phyloP scores from a whole-genome alignment of 30 jellyfish, hydroid and myxozoan genomes.

The Catostylus mosaicus region DNA sequence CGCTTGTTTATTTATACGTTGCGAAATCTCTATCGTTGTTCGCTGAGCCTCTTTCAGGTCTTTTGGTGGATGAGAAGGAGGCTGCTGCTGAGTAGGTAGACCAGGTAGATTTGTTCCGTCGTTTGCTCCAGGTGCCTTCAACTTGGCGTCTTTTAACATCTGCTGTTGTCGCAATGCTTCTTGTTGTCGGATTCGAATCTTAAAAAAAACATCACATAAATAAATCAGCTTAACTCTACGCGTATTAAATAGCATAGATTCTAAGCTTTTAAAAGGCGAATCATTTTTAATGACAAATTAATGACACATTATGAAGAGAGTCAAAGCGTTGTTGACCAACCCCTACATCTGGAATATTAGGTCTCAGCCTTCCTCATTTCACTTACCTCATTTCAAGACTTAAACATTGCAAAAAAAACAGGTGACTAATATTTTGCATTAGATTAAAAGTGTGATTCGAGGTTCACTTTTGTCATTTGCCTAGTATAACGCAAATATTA shows the following conservation, averaged over 20 bases:
- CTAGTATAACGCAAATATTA: too few relatives aligned
- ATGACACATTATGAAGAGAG: too few relatives aligned
- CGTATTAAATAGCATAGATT: too few relatives aligned
- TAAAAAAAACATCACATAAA: background rate
- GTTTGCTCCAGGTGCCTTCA: conserved; percentile 27
- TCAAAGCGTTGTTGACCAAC: too few relatives aligned
- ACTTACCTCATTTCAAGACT: too few relatives aligned
- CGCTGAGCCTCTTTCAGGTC: conserved; percentile 39
- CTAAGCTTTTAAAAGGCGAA: background rate
- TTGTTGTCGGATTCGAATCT: conserved; percentile 89
- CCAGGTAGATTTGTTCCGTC: conserved; percentile 15
- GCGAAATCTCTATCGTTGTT: conserved; percentile 44
- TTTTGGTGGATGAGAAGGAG: conserved; percentile 30
- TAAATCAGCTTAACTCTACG: background rate
- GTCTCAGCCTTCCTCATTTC: too few relatives aligned
- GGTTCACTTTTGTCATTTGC: too few relatives aligned
- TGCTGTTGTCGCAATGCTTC: conserved; percentile 76
- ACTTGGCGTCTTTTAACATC: conserved; percentile 34
- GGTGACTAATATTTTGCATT: too few relatives aligned
- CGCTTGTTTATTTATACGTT: conserved; percentile 51
- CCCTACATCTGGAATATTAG: too few relatives aligned
- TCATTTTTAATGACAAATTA: background rate
- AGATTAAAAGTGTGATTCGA: too few relatives aligned
- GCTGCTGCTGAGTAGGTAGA: conserved; percentile 17
- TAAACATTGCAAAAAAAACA: too few relatives aligned